Evolutionary conservation across 2,113 vertebrate genomes (phyloP).

Genomic region (Microtus montanus): DNA sequence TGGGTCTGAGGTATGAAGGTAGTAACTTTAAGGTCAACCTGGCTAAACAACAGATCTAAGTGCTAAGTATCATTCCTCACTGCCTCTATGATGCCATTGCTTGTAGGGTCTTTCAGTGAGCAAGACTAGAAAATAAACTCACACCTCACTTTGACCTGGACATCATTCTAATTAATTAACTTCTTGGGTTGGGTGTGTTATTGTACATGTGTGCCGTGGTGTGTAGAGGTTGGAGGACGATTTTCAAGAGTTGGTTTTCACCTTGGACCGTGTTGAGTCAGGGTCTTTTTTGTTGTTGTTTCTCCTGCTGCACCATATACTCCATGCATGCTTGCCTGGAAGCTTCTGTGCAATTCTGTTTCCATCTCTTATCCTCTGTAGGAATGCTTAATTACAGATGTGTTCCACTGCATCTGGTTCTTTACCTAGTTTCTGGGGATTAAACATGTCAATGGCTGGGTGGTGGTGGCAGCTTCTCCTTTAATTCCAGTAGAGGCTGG

Average conservation of each 20-base stretch:
- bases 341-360: background rate
- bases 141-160: background rate
- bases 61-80: background rate
- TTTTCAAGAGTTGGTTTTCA: background rate
- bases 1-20: background rate
- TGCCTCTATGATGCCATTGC: background rate
- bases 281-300: too few species aligned
- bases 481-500: background rate
- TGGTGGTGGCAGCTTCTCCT: background rate
- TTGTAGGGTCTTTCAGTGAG: background rate
- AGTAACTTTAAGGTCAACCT: background rate
- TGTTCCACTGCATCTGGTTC: background rate
- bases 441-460: background rate
- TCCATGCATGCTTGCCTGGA: background rate
- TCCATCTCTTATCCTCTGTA: too few species aligned
- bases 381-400: background rate
- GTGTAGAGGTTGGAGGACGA: background rate
- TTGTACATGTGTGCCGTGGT: background rate
- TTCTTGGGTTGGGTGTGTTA: background rate
- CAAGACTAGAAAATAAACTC: background rate
- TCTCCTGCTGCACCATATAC: background rate
- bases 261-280: background rate
- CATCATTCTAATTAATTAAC: background rate
- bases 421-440: background rate
- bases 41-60: background rate